Evolutionary conservation across 2,888 invertebrate species (phyloP).

Genomic region (Perdita meconis): DNA sequence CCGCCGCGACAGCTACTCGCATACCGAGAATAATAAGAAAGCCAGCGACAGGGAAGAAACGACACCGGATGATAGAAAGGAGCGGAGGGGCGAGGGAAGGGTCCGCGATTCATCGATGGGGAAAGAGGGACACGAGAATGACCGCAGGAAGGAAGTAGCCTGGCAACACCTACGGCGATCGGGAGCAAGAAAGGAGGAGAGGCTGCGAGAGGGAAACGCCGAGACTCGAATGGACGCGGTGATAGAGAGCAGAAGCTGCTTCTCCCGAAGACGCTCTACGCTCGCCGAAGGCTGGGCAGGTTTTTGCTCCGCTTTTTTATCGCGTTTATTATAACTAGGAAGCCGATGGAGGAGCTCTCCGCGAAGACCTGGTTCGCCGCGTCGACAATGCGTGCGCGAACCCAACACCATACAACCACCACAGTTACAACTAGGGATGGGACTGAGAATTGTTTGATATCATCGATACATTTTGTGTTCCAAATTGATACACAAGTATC

Average conservation of each 20-base stretch:
- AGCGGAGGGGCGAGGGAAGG: background rate
- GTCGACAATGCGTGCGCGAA: background rate
- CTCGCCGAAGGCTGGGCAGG: slow-evolving; percentile 82
- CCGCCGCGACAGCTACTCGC: background rate
- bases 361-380: slow-evolving; percentile 61
- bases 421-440: too few relatives aligned
- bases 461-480: too few relatives aligned
- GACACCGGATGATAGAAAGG: slow-evolving; percentile 35
- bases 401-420: background rate
- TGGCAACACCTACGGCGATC: slow-evolving; percentile 65
- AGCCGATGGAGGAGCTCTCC: slow-evolving; percentile 71
- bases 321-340: slow-evolving; percentile 79
- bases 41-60: slow-evolving; percentile 36
- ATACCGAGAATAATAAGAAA: slow-evolving; percentile 33
- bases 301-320: slow-evolving; percentile 79
- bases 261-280: slow-evolving; percentile 61
- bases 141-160: slow-evolving; percentile 67
- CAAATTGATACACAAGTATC: too few relatives aligned
- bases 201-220: slow-evolving; percentile 44
- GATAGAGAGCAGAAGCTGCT: slow-evolving; percentile 69
- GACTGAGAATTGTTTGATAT: too few relatives aligned
- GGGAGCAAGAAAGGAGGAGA: slow-evolving; percentile 29
- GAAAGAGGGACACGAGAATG: slow-evolving; percentile 47
- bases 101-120: background rate
- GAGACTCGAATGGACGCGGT: slow-evolving; percentile 51